These are phyloP conservation scores for Heliconius aoede DNA, from an alignment of 2,888 invertebrate genomes.

Conservation along the genomic window DNA sequence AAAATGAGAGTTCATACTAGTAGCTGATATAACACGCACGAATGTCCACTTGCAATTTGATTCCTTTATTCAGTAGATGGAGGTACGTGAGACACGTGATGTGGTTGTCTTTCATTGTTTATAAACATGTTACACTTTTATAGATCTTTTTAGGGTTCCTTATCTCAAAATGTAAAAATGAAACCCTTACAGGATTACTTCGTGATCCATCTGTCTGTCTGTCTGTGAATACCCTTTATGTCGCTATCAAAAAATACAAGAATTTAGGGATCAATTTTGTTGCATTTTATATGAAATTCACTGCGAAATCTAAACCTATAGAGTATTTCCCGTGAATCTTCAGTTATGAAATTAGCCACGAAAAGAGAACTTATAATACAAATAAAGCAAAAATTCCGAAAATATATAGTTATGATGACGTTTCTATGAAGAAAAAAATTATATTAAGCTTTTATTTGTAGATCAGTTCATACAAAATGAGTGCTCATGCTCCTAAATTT, in stretches of 20 bases:
- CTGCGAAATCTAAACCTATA: too few relatives aligned
- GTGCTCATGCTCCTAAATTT: too few relatives aligned
- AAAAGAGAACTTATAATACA: too few relatives aligned
- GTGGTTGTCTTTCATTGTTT: background rate
- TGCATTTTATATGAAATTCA: too few relatives aligned
- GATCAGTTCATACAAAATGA: background rate
- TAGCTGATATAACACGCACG: background rate
- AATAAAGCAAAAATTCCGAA: too few relatives aligned
- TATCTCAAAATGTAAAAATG: background rate
- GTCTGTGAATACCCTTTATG: background rate
- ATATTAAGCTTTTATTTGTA: background rate
- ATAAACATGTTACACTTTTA: constrained; percentile 5
- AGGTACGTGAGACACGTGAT: background rate
- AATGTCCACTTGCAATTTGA: constrained; percentile 6
- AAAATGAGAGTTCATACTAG: background rate
- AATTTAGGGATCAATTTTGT: background rate
- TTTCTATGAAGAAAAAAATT: background rate
- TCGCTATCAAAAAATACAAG: too few relatives aligned
- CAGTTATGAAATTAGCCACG: too few relatives aligned
- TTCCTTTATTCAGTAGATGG: background rate
- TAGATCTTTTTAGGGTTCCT: background rate
- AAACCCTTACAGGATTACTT: background rate
- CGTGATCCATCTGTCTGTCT: background rate
- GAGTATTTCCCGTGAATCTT: too few relatives aligned
- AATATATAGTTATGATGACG: too few relatives aligned